Evolutionary conservation across 2,888 invertebrate genomes (phyloP).

Genomic region (Dryobotodes eremita): DNA sequence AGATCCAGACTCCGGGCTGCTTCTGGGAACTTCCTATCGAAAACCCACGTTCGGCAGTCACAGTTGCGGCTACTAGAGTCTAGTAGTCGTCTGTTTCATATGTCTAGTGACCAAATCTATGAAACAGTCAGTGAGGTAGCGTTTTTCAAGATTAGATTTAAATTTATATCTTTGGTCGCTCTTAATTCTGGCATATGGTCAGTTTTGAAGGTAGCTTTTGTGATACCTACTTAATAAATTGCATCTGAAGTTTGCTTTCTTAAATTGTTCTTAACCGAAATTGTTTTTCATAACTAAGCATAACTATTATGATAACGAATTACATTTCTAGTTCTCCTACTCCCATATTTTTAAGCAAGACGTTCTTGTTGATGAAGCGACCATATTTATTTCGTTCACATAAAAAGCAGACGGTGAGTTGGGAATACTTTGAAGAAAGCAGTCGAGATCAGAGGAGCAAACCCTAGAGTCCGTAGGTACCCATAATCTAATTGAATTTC

Average conservation of each 20-base stretch:
- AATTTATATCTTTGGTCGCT: background rate
- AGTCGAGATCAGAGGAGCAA: conserved; percentile 57
- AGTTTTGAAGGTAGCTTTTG: background rate
- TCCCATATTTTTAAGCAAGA: conserved; percentile 32
- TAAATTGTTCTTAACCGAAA: background rate
- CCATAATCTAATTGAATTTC: conserved; percentile 82
- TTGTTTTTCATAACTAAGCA: background rate
- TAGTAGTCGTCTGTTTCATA: no score
- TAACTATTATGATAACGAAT: background rate
- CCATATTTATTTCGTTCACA: conserved; percentile 54
- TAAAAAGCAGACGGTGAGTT: conserved; percentile 57
- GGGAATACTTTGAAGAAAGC: conserved; percentile 61
- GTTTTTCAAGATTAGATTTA: background rate
- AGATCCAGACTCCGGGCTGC: background rate
- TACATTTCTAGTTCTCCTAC: background rate
- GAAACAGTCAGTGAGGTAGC: background rate
- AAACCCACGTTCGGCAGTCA: no score
- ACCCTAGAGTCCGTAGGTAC: conserved; percentile 65
- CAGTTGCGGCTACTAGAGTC: background rate
- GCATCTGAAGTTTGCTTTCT: background rate
- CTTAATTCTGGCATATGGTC: background rate
- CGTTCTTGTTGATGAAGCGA: conserved; percentile 36
- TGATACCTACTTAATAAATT: background rate
- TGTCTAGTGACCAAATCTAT: background rate
- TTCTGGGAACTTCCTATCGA: background rate